Conservation (phyloP, 2,113 vertebrate genomes). For the Blennius ocellaris region DNA sequence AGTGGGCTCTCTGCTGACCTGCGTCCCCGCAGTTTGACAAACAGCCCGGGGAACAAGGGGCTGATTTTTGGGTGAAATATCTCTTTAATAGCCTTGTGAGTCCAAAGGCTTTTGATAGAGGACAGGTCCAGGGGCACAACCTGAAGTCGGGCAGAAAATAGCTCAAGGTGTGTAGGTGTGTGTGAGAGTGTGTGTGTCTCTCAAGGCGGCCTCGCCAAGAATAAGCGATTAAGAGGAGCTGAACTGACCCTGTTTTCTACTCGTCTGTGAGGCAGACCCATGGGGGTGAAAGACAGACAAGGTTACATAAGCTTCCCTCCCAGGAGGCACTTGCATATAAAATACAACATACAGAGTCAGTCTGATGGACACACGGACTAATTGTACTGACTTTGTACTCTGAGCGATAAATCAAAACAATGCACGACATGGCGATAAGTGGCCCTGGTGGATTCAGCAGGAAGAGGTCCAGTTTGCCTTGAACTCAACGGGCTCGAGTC, state of each 20-base stretch:
- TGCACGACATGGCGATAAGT: constrained; percentile 4
- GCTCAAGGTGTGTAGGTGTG: constrained; percentile 32
- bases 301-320: constrained; percentile 56
- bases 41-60: constrained; percentile 20
- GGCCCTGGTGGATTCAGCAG: background rate
- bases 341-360: constrained; percentile 1
- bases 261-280: constrained; percentile 49
- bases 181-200: constrained; percentile 28
- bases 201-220: constrained; percentile 44
- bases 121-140: constrained; percentile 47
- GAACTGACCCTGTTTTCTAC: constrained; percentile 60
- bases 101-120: constrained; percentile 28
- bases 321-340: constrained; percentile 25
- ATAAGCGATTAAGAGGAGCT: constrained; percentile 58
- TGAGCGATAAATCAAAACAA: background rate
- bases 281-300: constrained; percentile 35
- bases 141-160: constrained; percentile 57
- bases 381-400: background rate
- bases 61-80: constrained; percentile 40
- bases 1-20: constrained; percentile 21
- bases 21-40: constrained; percentile 19
- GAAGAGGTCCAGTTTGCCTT: no score
- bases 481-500: constrained; percentile 26
- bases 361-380: background rate
- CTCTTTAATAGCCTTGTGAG: constrained; percentile 40